phyloP scores from a whole-genome alignment of 2,113 vertebrate genomes.

The Microcebus jonahi region DNA sequence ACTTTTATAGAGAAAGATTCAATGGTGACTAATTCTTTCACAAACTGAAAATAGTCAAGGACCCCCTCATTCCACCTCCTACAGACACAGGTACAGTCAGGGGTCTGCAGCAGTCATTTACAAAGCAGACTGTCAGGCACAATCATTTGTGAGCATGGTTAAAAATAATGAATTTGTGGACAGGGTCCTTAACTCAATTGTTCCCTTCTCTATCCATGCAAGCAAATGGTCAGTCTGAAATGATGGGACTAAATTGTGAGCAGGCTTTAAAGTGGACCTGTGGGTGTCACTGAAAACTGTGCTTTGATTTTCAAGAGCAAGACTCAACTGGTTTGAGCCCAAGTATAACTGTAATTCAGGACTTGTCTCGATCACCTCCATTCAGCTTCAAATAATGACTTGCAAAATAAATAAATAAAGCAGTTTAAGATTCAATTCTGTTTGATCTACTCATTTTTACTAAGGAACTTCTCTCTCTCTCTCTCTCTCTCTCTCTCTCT shows the following conservation, averaged over 20 bases:
- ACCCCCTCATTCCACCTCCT: neutral
- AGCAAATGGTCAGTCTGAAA: neutral
- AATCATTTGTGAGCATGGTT: neutral
- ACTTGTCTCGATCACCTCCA: neutral
- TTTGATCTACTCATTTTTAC: neutral
- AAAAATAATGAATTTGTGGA: neutral
- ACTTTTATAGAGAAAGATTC: slow-evolving; percentile 13
- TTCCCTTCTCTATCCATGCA: neutral
- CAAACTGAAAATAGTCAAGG: neutral
- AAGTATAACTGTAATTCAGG: neutral
- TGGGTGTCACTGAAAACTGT: neutral
- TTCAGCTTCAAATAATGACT: neutral
- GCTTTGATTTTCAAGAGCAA: slow-evolving; percentile 28
- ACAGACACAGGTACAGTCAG: neutral
- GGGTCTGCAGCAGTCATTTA: neutral
- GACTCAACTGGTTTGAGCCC: neutral
- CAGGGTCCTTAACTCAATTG: neutral
- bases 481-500: too few relatives aligned
- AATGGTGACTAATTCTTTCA: neutral
- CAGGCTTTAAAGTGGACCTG: neutral
- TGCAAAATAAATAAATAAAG: neutral
- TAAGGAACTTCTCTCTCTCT: neutral
- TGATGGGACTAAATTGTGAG: neutral
- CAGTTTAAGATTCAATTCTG: neutral
- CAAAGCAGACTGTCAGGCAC: neutral